These are phyloP conservation scores for Urosaurus nigricauda DNA, from an alignment of 2,797 vertebrate genomes.

Conservation along the genomic window DNA sequence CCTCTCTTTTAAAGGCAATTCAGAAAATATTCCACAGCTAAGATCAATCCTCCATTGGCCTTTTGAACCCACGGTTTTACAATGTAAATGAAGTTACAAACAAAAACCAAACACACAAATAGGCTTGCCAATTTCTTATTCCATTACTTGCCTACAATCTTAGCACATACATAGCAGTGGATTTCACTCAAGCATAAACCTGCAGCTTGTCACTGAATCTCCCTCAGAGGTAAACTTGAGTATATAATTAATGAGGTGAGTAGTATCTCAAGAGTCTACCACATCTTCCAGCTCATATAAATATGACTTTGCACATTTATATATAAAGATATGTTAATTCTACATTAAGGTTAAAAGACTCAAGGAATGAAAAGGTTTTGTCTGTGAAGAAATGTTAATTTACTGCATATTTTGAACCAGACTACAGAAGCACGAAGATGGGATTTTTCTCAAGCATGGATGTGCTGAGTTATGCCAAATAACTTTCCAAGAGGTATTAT, in stretches of 20 bases:
- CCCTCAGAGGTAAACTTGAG: constrained; percentile 39
- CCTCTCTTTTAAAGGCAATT: background rate
- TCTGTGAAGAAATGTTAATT: background rate
- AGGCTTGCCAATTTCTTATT: constrained; percentile 27
- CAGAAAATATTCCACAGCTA: background rate
- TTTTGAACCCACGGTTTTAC: constrained; percentile 25
- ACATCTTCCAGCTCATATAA: background rate
- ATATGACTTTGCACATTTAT: constrained; percentile 26
- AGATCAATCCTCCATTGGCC: background rate
- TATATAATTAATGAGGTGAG: constrained; percentile 59
- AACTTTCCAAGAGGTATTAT: constrained; percentile 12
- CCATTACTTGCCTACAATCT: constrained; percentile 16
- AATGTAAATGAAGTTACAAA: constrained; percentile 31
- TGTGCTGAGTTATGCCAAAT: background rate
- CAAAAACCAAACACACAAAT: background rate
- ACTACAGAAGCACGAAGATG: background rate
- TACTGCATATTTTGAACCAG: background rate
- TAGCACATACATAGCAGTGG: rapidly evolving
- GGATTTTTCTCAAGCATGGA: background rate
- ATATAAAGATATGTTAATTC: background rate
- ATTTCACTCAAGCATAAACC: constrained; percentile 37
- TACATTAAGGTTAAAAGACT: constrained; percentile 35
- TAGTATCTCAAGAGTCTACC: constrained; percentile 43
- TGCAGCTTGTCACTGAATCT: constrained; percentile 52
- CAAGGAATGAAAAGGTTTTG: constrained; percentile 22